Evolutionary conservation across 1,140 invertebrate species (phyloP).

Genomic region (Aradophagus sp.): DNA sequence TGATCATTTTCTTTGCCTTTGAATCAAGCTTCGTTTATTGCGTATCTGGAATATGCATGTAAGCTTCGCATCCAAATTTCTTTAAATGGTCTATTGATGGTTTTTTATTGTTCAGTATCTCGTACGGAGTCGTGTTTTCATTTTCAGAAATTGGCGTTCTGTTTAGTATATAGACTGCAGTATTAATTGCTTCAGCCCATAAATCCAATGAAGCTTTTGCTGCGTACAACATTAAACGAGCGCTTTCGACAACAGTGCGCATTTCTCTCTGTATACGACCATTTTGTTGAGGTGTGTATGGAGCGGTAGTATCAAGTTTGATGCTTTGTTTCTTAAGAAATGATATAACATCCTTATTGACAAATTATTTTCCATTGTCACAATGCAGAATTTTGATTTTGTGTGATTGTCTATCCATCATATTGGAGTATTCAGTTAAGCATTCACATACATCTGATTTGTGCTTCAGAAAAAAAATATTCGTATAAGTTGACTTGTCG

Average conservation of each 20-base stretch:
- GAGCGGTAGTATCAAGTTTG: neutral
- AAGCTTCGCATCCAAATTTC: neutral
- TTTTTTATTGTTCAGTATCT: neutral
- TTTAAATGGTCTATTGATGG: neutral
- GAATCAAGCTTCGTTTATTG: neutral
- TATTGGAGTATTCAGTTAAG: neutral
- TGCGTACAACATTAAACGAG: neutral
- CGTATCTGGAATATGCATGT: neutral
- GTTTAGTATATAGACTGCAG: neutral
- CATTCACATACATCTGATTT: conserved; percentile 7
- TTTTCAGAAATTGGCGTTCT: neutral
- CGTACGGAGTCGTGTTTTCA: neutral
- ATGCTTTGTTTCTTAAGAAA: neutral
- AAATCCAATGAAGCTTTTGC: neutral
- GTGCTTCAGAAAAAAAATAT: conserved; percentile 2
- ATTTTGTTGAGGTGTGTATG: conserved; percentile 7
- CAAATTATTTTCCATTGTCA: conserved; percentile 2
- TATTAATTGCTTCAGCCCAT: conserved; percentile 6
- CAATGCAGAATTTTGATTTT: conserved; percentile 1
- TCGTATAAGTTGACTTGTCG: neutral
- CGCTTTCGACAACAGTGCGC: conserved; percentile 4
- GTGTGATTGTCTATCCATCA: neutral
- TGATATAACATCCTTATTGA: neutral
- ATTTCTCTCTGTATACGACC: neutral
- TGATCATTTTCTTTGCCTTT: conserved; percentile 5